Percentiles rank a stretch among this genome's conserved stretches.
Conservation (phyloP, 2,797 vertebrate genomes). For the Melanogrammus aeglefinus region DNA sequence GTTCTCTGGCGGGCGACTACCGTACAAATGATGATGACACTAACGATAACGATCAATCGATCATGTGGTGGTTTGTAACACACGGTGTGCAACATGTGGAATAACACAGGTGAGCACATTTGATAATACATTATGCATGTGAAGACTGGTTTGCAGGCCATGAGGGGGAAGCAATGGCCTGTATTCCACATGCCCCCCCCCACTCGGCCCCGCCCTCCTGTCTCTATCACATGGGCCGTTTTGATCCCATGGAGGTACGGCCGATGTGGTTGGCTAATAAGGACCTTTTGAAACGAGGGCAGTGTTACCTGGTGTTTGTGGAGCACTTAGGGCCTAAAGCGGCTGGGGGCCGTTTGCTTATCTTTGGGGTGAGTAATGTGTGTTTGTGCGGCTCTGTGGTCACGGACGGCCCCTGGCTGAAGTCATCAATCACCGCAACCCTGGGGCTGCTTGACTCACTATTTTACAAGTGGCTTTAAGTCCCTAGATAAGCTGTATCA, state of each 20-base stretch:
- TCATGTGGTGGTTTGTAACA: too few species aligned
- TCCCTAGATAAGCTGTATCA: conserved; percentile 22
- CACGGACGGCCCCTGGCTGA: conserved; percentile 53
- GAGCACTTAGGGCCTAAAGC: conserved; percentile 66
- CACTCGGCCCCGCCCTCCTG: neutral
- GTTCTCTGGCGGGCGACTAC: too few species aligned
- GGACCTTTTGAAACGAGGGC: conserved; percentile 46
- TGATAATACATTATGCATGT: neutral
- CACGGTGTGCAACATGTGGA: too few species aligned
- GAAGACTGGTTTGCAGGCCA: neutral
- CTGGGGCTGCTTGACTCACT: conserved; percentile 49
- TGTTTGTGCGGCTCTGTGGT: conserved; percentile 71
- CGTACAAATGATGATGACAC: too few species aligned
- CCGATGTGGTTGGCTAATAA: conserved; percentile 43
- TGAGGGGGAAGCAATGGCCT: neutral
- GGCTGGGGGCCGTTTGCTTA: conserved; percentile 68
- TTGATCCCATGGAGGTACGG: conserved; percentile 15
- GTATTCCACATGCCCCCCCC: neutral
- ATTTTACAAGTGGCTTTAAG: conserved; percentile 35
- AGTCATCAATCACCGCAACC: conserved; percentile 68
- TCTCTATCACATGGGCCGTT: conserved; percentile 15
- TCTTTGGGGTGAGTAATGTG: conserved; percentile 71
- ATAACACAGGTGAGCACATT: neutral
- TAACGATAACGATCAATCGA: too few species aligned
- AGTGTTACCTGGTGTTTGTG: conserved; percentile 65